These are phyloP conservation scores for Pyrrhosoma nymphula DNA, from an alignment of 2,888 invertebrate species.

Conservation along the genomic window DNA sequence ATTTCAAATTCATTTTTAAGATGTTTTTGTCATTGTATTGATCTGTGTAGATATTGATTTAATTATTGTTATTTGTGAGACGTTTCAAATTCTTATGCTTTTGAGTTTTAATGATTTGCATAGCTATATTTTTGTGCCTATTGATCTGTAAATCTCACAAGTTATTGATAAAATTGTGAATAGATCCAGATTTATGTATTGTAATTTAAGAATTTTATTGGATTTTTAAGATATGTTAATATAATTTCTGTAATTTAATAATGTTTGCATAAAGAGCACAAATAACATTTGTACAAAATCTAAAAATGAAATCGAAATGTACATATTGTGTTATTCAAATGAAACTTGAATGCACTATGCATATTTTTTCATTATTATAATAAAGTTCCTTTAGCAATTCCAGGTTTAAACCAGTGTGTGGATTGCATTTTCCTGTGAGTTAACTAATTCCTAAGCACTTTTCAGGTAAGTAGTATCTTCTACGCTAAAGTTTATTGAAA, in stretches of 20 bases:
- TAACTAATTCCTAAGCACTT: too few species aligned
- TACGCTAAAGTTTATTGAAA: too few species aligned
- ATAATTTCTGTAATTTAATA: conserved; percentile 58
- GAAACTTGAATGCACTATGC: conserved; percentile 43
- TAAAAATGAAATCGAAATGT: conserved; percentile 55
- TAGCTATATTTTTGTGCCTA: conserved; percentile 30
- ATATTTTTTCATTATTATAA: conserved; percentile 20
- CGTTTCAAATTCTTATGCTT: neutral
- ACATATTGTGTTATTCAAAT: conserved; percentile 59
- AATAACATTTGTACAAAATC: conserved; percentile 66
- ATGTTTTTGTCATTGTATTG: conserved; percentile 36
- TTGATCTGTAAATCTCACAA: conserved; percentile 10
- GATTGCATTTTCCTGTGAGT: too few species aligned
- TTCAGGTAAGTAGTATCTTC: too few species aligned
- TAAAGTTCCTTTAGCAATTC: neutral
- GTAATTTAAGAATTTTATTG: conserved; percentile 60
- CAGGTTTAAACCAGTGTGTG: too few species aligned
- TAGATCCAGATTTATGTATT: conserved; percentile 52
- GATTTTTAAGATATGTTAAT: conserved; percentile 49
- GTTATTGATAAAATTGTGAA: conserved; percentile 4
- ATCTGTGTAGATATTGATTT: conserved; percentile 47
- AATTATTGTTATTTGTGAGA: conserved; percentile 21
- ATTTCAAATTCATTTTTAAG: conserved; percentile 46
- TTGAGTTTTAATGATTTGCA: neutral
- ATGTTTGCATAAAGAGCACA: conserved; percentile 60